Percentiles rank a stretch among this genome's conserved stretches.
Conservation (phyloP, 2,797 vertebrate species). For the Podarcis lilfordi region DNA sequence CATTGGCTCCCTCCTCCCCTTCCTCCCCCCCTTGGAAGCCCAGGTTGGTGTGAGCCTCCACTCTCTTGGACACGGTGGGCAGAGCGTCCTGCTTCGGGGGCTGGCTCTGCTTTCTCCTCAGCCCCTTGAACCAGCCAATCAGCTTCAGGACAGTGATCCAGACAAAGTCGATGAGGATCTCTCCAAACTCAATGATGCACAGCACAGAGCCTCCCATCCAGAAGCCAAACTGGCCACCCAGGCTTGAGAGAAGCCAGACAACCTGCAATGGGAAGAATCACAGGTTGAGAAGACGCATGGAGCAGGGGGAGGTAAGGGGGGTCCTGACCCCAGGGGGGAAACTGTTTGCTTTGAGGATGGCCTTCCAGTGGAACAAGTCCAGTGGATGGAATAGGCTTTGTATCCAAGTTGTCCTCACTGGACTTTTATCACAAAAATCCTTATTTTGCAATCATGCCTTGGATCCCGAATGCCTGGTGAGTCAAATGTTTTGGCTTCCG, state of each 20-base stretch:
- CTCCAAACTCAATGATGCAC: constrained; percentile 82
- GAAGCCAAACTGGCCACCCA: constrained; percentile 84
- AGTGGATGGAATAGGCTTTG: too few relatives aligned
- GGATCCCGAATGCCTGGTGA: too few relatives aligned
- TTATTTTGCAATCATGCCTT: not conserved
- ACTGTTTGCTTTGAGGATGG: not conserved
- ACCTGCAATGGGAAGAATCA: constrained; percentile 65
- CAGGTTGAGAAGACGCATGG: not conserved
- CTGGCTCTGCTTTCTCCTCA: constrained; percentile 55
- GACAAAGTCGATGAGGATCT: constrained; percentile 83
- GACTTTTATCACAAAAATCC: too few relatives aligned
- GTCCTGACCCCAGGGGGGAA: too few relatives aligned
- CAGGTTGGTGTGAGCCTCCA: constrained; percentile 79
- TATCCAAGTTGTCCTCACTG: too few relatives aligned
- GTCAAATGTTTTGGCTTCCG: too few relatives aligned
- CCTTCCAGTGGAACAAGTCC: too few relatives aligned
- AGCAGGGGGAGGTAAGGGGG: not conserved
- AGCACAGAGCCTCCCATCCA: constrained; percentile 87
- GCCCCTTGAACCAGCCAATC: constrained; percentile 65
- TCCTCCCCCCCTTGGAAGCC: constrained; percentile 72
- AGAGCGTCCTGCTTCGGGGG: constrained; percentile 18
- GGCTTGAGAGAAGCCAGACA: constrained; percentile 81
- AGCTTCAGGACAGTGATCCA: constrained; percentile 81
- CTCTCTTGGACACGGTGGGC: constrained; percentile 74
- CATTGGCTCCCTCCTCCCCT: rapidly evolving